Evolutionary conservation across 2,888 invertebrate species (phyloP).

Genomic region (Idaea aversata): DNA sequence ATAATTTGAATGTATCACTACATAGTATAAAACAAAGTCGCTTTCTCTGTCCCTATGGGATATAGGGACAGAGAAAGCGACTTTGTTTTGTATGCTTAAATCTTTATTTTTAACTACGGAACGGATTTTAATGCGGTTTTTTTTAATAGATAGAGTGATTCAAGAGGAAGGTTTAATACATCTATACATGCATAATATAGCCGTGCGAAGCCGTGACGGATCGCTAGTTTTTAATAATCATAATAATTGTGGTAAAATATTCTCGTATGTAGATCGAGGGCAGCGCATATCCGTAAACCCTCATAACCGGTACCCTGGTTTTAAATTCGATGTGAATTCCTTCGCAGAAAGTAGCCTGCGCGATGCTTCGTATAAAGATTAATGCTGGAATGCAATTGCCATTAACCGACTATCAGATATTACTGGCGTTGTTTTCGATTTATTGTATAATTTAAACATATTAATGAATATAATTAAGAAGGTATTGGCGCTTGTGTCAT

Average conservation of each 20-base stretch:
- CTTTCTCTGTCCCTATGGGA: too few species aligned
- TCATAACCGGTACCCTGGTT: constrained; percentile 32
- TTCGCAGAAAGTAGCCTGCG: constrained; percentile 22
- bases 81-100: too few species aligned
- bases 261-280: constrained; percentile 14
- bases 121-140: too few species aligned
- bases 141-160: too few species aligned
- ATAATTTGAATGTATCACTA: too few species aligned
- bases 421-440: not conserved
- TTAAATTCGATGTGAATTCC: constrained; percentile 43
- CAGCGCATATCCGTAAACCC: constrained; percentile 27
- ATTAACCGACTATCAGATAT: not conserved
- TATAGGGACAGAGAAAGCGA: too few species aligned
- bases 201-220: too few species aligned
- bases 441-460: not conserved
- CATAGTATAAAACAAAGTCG: too few species aligned
- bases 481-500: not conserved
- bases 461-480: not conserved
- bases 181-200: too few species aligned
- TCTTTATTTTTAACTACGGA: too few species aligned
- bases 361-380: not conserved
- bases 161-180: too few species aligned
- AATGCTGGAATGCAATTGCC: constrained; percentile 1
- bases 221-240: not conserved
- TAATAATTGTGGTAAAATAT: constrained; percentile 10